phyloP scores from a whole-genome alignment of 2,113 vertebrate genomes.

The Glaucomys volans region DNA sequence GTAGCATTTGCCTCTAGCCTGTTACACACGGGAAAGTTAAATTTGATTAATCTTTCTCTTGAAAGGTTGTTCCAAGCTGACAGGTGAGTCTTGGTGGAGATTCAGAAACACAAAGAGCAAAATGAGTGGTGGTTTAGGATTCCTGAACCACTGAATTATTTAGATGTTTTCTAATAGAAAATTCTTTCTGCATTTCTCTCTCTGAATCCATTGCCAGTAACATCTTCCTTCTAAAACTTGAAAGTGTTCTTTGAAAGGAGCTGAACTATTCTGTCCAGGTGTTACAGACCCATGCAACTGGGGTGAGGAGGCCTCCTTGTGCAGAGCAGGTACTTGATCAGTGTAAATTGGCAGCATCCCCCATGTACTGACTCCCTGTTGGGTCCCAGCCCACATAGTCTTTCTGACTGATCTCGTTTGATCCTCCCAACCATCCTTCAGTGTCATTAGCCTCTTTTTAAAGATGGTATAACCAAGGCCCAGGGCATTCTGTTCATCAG shows the following conservation, averaged over 20 bases:
- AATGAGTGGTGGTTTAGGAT: not conserved
- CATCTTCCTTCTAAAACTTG: constrained; percentile 52
- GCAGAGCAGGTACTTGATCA: not conserved
- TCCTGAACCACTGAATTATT: constrained; percentile 58
- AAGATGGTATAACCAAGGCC: not conserved
- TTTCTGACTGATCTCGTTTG: not conserved
- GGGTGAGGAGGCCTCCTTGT: not conserved
- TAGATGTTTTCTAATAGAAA: constrained; percentile 60
- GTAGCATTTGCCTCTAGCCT: constrained; percentile 24
- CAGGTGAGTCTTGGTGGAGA: not conserved
- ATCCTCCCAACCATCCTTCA: not conserved
- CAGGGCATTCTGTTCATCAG: not conserved
- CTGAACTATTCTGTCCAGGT: constrained; percentile 26
- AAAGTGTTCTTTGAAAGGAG: constrained; percentile 76
- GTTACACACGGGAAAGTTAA: not conserved
- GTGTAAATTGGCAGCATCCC: no score
- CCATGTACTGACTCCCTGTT: fast-evolving
- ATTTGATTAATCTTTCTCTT: constrained; percentile 13
- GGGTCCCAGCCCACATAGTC: not conserved
- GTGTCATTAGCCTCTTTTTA: not conserved
- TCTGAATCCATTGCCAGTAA: constrained; percentile 41
- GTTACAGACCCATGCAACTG: not conserved
- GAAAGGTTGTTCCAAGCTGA: constrained; percentile 13
- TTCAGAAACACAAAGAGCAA: constrained; percentile 17
- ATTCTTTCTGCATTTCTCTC: constrained; percentile 58